A percentile compares a stretch with the other conserved stretches of the same genome.
phyloP scores from a whole-genome alignment of 2,113 vertebrate species.

The Xyrauchen texanus region DNA sequence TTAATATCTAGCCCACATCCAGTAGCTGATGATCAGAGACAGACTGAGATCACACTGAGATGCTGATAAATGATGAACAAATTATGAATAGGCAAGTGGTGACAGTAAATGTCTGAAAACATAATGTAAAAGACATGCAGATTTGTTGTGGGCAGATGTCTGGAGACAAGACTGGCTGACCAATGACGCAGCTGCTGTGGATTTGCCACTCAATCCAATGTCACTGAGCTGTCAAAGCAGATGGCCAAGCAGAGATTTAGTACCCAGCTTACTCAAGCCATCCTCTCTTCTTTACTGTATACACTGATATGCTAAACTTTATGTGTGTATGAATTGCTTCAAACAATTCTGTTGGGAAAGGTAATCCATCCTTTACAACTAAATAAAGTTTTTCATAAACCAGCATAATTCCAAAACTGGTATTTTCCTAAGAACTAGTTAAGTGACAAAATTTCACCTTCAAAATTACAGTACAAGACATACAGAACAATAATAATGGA shows the following conservation, averaged over 20 bases:
- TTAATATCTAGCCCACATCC: neutral
- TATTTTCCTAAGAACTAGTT: too few species aligned
- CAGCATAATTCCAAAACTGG: too few species aligned
- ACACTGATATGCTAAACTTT: neutral
- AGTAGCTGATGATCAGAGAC: neutral
- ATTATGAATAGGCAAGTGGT: neutral
- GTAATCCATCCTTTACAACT: neutral
- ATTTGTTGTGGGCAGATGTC: conserved; percentile 4
- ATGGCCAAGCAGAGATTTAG: conserved; percentile 35
- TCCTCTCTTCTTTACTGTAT: neutral
- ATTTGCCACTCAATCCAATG: conserved; percentile 44
- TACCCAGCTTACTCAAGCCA: conserved; percentile 9
- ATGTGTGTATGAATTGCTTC: neutral
- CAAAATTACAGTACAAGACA: too few species aligned
- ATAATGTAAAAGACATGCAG: neutral
- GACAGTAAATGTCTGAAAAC: neutral
- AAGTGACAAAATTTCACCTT: too few species aligned
- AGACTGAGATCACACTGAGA: too few species aligned
- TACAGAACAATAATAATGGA: too few species aligned
- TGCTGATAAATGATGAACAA: too few species aligned
- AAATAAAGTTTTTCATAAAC: too few species aligned
- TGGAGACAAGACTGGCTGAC: neutral
- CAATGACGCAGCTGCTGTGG: conserved; percentile 29
- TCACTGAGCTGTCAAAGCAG: conserved; percentile 36
- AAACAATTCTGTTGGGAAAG: neutral